Evolutionary conservation across 2,113 vertebrate species (phyloP).

Genomic region (Delphinapterus leucas): DNA sequence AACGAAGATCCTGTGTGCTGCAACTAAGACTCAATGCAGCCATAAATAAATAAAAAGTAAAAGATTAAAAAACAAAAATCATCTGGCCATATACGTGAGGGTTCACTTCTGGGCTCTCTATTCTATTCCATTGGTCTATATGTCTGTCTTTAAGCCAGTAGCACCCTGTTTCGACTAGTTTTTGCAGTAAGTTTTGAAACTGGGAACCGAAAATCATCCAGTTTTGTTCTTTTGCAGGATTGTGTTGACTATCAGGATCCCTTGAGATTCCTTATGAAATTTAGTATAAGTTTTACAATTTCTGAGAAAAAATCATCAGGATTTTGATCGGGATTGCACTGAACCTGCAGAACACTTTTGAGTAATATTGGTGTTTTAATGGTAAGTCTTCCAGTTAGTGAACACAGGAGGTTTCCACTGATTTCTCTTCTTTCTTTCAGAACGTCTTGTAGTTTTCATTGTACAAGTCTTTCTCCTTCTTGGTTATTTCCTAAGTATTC

Average conservation of each 20-base stretch:
- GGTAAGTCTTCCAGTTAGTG: not conserved
- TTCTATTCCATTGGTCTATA: too few relatives aligned
- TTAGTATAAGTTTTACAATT: not conserved
- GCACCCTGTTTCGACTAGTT: not conserved
- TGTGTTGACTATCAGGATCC: not conserved
- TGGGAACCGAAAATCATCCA: not conserved
- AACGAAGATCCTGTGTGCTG: too few relatives aligned
- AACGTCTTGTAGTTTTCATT: not conserved
- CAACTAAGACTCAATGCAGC: too few relatives aligned
- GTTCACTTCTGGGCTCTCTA: not conserved
- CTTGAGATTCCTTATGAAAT: not conserved
- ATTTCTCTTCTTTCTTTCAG: not conserved
- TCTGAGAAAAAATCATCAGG: not conserved
- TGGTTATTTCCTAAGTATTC: not conserved
- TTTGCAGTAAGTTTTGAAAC: not conserved
- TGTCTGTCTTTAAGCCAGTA: not conserved
- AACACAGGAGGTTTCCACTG: not conserved
- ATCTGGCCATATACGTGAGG: not conserved
- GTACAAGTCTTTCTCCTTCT: not conserved
- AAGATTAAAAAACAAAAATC: too few relatives aligned
- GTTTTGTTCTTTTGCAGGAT: not conserved
- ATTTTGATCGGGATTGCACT: not conserved
- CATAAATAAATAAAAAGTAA: too few relatives aligned
- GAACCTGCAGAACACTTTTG: not conserved
- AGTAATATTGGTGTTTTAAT: not conserved